Evolutionary conservation across 2,888 invertebrate genomes (phyloP), one percentile per base, ranked within the genome.

Genomic region (Phaedon cochleariae): DNA sequence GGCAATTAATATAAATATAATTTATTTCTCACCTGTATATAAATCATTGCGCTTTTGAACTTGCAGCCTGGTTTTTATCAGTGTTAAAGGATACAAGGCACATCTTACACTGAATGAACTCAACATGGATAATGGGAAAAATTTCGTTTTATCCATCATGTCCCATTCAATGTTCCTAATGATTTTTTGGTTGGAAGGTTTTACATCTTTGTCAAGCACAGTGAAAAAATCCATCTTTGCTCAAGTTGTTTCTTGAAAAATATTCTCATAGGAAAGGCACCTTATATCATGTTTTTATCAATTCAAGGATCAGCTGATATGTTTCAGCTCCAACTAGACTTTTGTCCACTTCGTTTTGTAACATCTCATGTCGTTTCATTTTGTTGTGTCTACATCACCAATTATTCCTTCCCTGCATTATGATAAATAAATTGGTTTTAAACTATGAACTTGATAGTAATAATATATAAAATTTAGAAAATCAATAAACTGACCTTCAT

Each of bases 81-180:
- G 88, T 1, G 96, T 96, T 68, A 98, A 85, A 0, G 98, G 98
- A 82, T 98, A 98, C 0, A 98, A 87, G 31, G 93, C 87, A 80
- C 91, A 91, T 66, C 91, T 85, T 10, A 89, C 87, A 71, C 91
- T 87, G 74, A 96, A 92, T 52, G 94, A 93, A 79, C 96, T 97
- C 12, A 95, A 84, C 85, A 97, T 92, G 63, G 96, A 96, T 62
- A 98, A 84, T 0, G 97, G 97, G 80, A 95, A 95, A 82, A 97
- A 98, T 81, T 96, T 96, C 52, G 87, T 88, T 79, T 96, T 97
- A 83, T 98, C 94, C 96, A 98, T 94, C 98, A 98, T 98, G 73
- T 96, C 90, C 94, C 97, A 95, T 84, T 98, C 98, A 69, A 98
- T 96, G 5, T 92, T 96, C 22, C 90, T 91, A 68, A 94, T 92